These are phyloP conservation scores for Danaus plexippus DNA, from an alignment of 1,140 invertebrate species.

Conservation along the genomic window DNA sequence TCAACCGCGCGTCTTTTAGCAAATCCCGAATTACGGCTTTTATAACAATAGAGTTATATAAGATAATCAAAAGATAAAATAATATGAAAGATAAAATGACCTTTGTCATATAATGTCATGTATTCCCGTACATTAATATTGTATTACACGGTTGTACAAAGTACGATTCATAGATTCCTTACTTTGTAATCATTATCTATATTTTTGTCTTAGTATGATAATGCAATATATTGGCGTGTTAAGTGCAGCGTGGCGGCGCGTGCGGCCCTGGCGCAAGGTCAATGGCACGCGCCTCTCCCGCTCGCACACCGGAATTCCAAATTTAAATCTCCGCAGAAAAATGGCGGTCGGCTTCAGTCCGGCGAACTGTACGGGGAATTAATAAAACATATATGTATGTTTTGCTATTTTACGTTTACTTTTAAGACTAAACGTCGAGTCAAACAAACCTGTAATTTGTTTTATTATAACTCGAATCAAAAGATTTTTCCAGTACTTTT, in stretches of 20 bases:
- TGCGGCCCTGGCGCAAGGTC: conserved; percentile 66
- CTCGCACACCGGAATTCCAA: conserved; percentile 71
- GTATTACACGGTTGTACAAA: too few species aligned
- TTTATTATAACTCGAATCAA: too few species aligned
- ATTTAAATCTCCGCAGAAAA: conserved; percentile 72
- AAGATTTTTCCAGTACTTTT: too few species aligned
- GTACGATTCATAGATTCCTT: too few species aligned
- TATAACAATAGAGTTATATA: background rate
- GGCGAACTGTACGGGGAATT: conserved; percentile 62
- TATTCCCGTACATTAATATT: background rate
- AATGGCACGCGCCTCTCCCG: conserved; percentile 68
- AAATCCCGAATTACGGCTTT: background rate
- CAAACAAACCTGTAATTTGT: too few species aligned
- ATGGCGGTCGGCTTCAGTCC: conserved; percentile 68
- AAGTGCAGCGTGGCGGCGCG: conserved; percentile 44
- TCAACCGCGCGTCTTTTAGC: background rate
- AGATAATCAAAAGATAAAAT: too few species aligned
- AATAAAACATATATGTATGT: conserved; percentile 55
- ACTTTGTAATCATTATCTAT: background rate
- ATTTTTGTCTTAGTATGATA: conserved; percentile 8
- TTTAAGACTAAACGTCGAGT: too few species aligned
- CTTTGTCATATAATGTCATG: too few species aligned
- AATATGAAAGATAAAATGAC: too few species aligned
- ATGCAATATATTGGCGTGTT: conserved; percentile 13
- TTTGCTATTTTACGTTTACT: conserved; percentile 37